These are phyloP conservation scores for Pharmacophagus antenor DNA, from an alignment of 2,888 invertebrate genomes.

Conservation along the genomic window DNA sequence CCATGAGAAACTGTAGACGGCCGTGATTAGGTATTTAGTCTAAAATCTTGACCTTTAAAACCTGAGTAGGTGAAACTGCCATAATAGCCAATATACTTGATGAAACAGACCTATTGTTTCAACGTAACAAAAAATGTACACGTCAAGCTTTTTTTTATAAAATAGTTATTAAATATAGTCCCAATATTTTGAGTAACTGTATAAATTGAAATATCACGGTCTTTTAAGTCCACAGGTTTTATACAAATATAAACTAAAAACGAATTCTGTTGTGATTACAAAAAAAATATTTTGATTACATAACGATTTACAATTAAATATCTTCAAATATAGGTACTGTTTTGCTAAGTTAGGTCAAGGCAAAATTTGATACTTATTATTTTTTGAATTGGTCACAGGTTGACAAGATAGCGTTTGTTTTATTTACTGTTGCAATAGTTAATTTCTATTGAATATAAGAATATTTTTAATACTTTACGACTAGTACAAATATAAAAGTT, in stretches of 20 bases:
- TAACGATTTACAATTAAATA: not conserved
- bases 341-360: not conserved
- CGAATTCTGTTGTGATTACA: not conserved
- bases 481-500: conserved; percentile 27
- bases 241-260: conserved; percentile 8
- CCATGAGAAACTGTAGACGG: conserved; percentile 26
- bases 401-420: not conserved
- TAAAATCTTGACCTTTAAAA: conserved; percentile 30
- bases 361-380: not conserved
- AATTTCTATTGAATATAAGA: conserved; percentile 1
- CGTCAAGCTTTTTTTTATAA: not conserved
- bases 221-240: no score
- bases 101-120: conserved; percentile 7
- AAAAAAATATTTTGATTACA: conserved; percentile 1
- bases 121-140: not conserved
- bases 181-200: not conserved
- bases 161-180: not conserved
- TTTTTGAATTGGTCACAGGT: not conserved
- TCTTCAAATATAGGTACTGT: not conserved
- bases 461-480: conserved; percentile 29
- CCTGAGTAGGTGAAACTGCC: conserved; percentile 12
- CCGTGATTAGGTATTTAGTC: conserved; percentile 29
- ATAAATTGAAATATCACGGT: not conserved
- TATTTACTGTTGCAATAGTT: not conserved
- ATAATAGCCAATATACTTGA: conserved; percentile 14